Evolutionary conservation across 23 tunicate species (phyloP), one percentile per base, ranked within the genome.

Genomic region (Halocynthia roretzi): DNA sequence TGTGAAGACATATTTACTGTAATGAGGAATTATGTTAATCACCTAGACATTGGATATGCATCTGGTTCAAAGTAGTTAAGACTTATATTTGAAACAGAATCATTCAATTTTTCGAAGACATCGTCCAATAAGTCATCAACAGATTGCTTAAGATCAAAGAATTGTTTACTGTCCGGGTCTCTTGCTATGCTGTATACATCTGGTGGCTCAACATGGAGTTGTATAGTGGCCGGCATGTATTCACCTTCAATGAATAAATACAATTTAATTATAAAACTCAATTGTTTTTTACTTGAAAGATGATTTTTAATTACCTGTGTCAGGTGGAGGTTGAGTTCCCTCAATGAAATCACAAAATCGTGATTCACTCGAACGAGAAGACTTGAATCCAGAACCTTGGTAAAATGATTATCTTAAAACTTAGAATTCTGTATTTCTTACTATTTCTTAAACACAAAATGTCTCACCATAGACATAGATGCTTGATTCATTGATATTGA

Each of bases 1-100:
- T 31, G 44, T 31, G n/a, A n/a, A n/a, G n/a, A 31, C 44, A 31
- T 31, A 31, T 31, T 31, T 31, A 31, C 44, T 1, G 44, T 31
- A 0, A 31, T 31, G 44, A 31, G 4, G 44, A 31, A 31, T 31
- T 31, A 31, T 31, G 44, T 31, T 31, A 31, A 31, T 31, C 53
- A 89, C 96, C 85, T 68, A 8, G 85, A 80, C 21, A 69, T 73
- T 60, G 96, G 96, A 15, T 83, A 77, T 0, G 87, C 51, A 8
- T 20, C 77, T n/a, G 96, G 84, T 70, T 84, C 77, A 61, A 77
- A 89, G 56, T 89, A 89, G 54, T 83, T 78, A 50, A 84, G 20
- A 6, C 10, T 48, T 11, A 75, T 56, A 31, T 56, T 70, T n/a
- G 61, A 53, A 22, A 67, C 77, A 8, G 67, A 65, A 50, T 70